Evolutionary conservation across 2,113 vertebrate genomes (phyloP).

Genomic region (Xiphophorus couchianus): DNA sequence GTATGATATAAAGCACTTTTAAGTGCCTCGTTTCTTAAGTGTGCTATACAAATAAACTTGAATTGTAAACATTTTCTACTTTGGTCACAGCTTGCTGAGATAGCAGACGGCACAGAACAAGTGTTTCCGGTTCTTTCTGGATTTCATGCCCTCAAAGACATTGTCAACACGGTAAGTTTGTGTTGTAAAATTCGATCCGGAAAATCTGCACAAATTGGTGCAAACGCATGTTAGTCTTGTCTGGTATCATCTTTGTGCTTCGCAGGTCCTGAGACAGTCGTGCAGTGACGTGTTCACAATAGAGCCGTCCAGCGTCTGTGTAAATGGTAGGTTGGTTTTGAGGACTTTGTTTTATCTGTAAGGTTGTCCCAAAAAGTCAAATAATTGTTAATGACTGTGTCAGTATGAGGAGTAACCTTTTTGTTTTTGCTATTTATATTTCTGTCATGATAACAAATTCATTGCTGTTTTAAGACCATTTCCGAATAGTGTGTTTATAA

Average conservation of each 20-base stretch:
- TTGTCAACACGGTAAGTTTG: constrained; percentile 90
- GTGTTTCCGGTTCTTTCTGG: constrained; percentile 94
- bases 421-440: not conserved
- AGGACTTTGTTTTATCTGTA: not conserved
- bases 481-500: too few relatives aligned
- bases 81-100: constrained; percentile 85
- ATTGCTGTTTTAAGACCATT: too few relatives aligned
- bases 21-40: too few relatives aligned
- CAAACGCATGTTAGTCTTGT: not conserved
- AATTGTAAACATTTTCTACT: not conserved
- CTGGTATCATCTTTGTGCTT: not conserved
- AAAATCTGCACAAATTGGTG: not conserved
- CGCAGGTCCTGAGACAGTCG: constrained; percentile 89
- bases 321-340: constrained; percentile 85
- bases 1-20: too few relatives aligned
- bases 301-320: constrained; percentile 90
- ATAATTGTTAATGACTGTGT: not conserved
- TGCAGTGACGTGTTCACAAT: constrained; percentile 89
- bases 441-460: too few relatives aligned
- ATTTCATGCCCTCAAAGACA: constrained; percentile 92
- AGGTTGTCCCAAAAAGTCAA: not conserved
- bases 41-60: too few relatives aligned
- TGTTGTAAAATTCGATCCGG: not conserved
- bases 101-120: constrained; percentile 90
- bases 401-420: not conserved